Evolutionary conservation across 2,888 invertebrate genomes (phyloP).

Genomic region (Mantis religiosa): DNA sequence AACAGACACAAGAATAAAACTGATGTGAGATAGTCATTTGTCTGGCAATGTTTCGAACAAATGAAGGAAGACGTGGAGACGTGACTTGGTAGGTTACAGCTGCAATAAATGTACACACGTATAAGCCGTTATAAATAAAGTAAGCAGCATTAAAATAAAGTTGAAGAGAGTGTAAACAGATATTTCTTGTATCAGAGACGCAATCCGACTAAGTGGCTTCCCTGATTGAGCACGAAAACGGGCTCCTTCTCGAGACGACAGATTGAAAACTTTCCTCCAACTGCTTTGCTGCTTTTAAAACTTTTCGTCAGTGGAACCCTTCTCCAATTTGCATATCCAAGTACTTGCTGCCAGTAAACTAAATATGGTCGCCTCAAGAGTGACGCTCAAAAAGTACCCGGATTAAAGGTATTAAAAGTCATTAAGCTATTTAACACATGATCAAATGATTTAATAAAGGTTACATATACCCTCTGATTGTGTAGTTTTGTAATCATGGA

Average conservation of each 20-base stretch:
- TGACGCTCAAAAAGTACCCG: background rate
- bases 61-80: too few relatives aligned
- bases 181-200: background rate
- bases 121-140: too few relatives aligned
- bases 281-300: background rate
- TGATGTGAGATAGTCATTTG: too few relatives aligned
- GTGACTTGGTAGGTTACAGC: too few relatives aligned
- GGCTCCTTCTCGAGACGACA: background rate
- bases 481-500: too few relatives aligned
- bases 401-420: background rate
- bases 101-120: too few relatives aligned
- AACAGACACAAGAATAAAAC: too few relatives aligned
- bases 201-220: background rate
- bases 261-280: background rate
- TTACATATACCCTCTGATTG: too few relatives aligned
- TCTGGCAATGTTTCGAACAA: too few relatives aligned
- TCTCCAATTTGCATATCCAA: background rate
- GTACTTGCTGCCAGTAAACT: background rate
- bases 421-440: too few relatives aligned
- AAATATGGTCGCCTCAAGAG: background rate
- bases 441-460: too few relatives aligned
- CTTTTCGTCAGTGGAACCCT: background rate
- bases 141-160: background rate
- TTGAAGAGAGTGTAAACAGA: background rate
- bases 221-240: background rate